A percentile compares a stretch with the other conserved stretches of the same genome.
phyloP scores from a whole-genome alignment of 1,140 invertebrate genomes.

The Phymorhynchus buccinoides region DNA sequence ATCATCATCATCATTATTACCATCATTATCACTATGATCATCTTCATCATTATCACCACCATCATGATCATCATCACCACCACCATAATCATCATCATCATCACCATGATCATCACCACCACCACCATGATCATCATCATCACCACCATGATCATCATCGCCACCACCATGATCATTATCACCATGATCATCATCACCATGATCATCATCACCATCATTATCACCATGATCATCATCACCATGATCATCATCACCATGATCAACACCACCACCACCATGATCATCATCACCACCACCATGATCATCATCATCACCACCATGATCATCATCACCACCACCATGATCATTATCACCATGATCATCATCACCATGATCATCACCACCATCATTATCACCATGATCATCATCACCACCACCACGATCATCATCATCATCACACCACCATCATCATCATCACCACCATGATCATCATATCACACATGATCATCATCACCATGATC shows the following conservation, averaged over 20 bases:
- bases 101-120: too few relatives aligned
- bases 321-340: slow-evolving; percentile 35
- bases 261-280: too few relatives aligned
- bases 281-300: too few relatives aligned
- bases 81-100: slow-evolving; percentile 65
- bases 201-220: slow-evolving; percentile 1
- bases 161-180: too few relatives aligned
- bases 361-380: too few relatives aligned
- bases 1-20: slow-evolving; percentile 31
- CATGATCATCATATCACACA: too few relatives aligned
- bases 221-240: slow-evolving; percentile 84
- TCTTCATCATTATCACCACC: slow-evolving; percentile 83
- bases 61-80: slow-evolving; percentile 78
- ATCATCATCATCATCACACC: too few relatives aligned
- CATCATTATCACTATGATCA: too few relatives aligned
- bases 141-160: neutral
- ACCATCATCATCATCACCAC: too few relatives aligned
- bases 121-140: too few relatives aligned
- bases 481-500: slow-evolving; percentile 81
- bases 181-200: slow-evolving; percentile 40
- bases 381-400: slow-evolving; percentile 18
- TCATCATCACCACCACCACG: slow-evolving; percentile 27
- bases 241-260: too few relatives aligned
- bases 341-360: too few relatives aligned
- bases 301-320: slow-evolving; percentile 23